phyloP scores from a whole-genome alignment of 2,113 vertebrate genomes.

The Oreochromis aureus region DNA sequence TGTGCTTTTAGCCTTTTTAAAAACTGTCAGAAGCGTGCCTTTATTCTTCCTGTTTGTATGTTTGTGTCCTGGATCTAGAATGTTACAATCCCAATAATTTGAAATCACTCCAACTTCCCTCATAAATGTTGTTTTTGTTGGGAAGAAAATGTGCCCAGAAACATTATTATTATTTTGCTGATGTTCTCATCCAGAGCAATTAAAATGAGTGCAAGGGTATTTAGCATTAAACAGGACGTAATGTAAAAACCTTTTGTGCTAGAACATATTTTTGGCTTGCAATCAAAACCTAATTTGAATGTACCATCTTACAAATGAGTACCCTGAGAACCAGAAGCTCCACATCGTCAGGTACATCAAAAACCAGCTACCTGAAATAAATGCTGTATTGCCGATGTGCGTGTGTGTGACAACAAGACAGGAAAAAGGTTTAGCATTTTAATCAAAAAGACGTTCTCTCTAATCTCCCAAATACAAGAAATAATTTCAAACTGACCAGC shows the following conservation, averaged over 20 bases:
- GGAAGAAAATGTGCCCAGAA: background rate
- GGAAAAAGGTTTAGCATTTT: background rate
- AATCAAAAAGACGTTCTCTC: background rate
- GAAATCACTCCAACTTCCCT: background rate
- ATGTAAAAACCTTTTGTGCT: constrained; percentile 17
- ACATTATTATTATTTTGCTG: background rate
- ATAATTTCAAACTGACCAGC: background rate
- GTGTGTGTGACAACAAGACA: background rate
- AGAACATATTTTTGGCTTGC: background rate
- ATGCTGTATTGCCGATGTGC: background rate
- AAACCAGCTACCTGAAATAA: background rate
- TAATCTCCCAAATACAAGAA: background rate
- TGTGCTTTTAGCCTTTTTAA: background rate
- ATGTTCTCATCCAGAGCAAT: constrained; percentile 17
- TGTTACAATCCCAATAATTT: background rate
- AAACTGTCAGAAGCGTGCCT: background rate
- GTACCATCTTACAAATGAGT: constrained; percentile 2
- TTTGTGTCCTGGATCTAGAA: background rate
- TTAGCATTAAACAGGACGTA: constrained; percentile 10
- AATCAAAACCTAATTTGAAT: constrained; percentile 39
- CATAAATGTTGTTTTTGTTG: background rate
- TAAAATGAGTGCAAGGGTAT: constrained; percentile 14
- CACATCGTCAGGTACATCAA: background rate
- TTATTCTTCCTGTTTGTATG: background rate
- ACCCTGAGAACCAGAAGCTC: background rate